phyloP scores from a whole-genome alignment of 2,888 invertebrate genomes.

The Lasioglossum zephyrum region DNA sequence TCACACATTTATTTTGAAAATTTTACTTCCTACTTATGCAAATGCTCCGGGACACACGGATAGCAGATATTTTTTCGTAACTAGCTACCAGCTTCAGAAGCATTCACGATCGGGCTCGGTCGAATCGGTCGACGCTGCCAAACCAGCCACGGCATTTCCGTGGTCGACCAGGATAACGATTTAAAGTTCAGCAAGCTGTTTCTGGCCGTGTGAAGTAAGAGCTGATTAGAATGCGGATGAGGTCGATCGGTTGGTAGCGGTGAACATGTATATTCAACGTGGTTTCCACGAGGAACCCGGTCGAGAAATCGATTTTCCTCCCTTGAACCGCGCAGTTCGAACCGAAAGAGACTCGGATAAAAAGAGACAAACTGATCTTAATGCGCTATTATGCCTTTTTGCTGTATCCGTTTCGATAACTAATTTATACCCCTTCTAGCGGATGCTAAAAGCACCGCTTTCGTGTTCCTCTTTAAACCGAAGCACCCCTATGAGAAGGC shows the following conservation, averaged over 20 bases:
- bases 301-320: slow-evolving; percentile 69
- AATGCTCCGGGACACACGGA: background rate
- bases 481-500: no score
- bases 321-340: slow-evolving; percentile 59
- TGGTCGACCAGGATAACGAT: slow-evolving; percentile 73
- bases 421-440: slow-evolving; percentile 18
- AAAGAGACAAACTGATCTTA: slow-evolving; percentile 64
- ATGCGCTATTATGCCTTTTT: slow-evolving; percentile 46
- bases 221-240: slow-evolving; percentile 78
- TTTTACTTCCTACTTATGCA: slow-evolving; percentile 38
- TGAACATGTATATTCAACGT: slow-evolving; percentile 74
- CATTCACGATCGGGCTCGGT: slow-evolving; percentile 59
- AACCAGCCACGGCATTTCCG: slow-evolving; percentile 67
- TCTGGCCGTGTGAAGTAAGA: slow-evolving; percentile 74
- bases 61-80: slow-evolving; percentile 56
- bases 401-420: background rate
- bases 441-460: slow-evolving; percentile 12
- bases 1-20: slow-evolving; percentile 13
- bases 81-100: slow-evolving; percentile 56
- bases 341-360: slow-evolving; percentile 39
- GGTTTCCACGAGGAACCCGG: slow-evolving; percentile 60
- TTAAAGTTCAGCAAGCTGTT: slow-evolving; percentile 77
- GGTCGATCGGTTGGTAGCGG: slow-evolving; percentile 70
- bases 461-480: no score
- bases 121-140: slow-evolving; percentile 66